Evolutionary conservation across 2,888 invertebrate species (phyloP).

Genomic region (Oxystoma pomonae): DNA sequence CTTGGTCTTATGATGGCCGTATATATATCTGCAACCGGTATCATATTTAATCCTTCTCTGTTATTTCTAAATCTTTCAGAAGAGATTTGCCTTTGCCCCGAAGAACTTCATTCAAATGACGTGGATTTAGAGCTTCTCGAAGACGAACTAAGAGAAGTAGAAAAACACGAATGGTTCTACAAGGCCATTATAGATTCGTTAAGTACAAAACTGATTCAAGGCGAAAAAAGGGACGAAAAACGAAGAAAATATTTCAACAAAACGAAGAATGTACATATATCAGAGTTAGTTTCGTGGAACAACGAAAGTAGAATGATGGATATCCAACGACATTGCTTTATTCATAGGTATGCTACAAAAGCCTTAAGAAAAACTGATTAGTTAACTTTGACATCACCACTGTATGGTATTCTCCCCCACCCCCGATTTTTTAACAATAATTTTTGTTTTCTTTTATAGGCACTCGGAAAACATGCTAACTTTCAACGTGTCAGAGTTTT

Average conservation of each 20-base stretch:
- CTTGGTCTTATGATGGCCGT: too few relatives aligned
- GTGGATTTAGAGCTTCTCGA: constrained; percentile 20
- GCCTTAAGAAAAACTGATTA: too few relatives aligned
- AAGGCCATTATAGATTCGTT: constrained; percentile 23
- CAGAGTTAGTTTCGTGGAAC: constrained; percentile 50
- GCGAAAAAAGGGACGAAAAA: constrained; percentile 11
- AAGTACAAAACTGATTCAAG: constrained; percentile 19
- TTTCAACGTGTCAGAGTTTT: constrained; percentile 35
- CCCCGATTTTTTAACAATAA: too few relatives aligned
- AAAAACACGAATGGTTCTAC: constrained; percentile 25
- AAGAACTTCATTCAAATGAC: constrained; percentile 21
- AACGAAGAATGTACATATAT: constrained; percentile 33
- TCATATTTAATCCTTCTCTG: too few relatives aligned
- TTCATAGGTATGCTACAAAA: constrained; percentile 47
- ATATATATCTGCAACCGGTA: too few relatives aligned
- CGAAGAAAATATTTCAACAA: constrained; percentile 6
- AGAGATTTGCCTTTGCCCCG: constrained; percentile 23
- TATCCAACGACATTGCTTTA: constrained; percentile 52
- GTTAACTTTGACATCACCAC: too few relatives aligned
- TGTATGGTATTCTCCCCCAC: too few relatives aligned
- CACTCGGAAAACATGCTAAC: constrained; percentile 37
- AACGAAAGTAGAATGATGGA: constrained; percentile 47
- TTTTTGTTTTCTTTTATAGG: too few relatives aligned
- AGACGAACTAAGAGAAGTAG: constrained; percentile 19
- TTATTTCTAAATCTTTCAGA: background rate